Percentiles rank a stretch among this genome's conserved stretches.
Evolutionary conservation across 2,797 vertebrate species (phyloP).

Genomic region (Neopelma chrysocephalum): DNA sequence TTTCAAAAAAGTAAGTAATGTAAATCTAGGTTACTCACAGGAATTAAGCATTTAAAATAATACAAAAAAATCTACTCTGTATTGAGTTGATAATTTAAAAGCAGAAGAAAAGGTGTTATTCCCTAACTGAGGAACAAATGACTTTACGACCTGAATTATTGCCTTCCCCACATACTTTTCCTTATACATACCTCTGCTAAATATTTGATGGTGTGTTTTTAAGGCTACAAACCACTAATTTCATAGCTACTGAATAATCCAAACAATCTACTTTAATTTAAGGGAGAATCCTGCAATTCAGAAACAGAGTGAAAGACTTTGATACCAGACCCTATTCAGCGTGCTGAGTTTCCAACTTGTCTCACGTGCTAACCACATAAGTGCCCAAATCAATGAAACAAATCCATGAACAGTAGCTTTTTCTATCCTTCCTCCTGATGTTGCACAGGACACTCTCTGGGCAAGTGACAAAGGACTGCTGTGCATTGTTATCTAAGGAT

Average conservation of each 20-base stretch:
- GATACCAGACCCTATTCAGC: fast-evolving
- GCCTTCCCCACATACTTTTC: background rate
- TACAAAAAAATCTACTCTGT: background rate
- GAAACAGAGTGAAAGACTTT: background rate
- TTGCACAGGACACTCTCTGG: background rate
- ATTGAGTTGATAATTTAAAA: background rate
- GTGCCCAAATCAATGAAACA: background rate
- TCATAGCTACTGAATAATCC: background rate
- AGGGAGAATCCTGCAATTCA: background rate
- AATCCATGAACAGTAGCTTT: background rate
- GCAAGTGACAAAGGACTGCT: background rate
- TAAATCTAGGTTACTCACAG: background rate
- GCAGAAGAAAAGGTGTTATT: background rate
- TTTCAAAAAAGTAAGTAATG: background rate
- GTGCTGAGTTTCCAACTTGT: background rate
- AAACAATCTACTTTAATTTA: background rate
- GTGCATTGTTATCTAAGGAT: background rate
- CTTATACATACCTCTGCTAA: background rate
- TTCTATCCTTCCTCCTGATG: background rate
- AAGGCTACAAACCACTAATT: background rate
- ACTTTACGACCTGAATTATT: background rate
- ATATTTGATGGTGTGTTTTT: background rate
- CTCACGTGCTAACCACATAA: fast-evolving
- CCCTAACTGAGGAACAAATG: background rate
- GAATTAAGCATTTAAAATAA: background rate